phyloP scores from a whole-genome alignment of 2,797 vertebrate species.

The Hippocampus kuda region DNA sequence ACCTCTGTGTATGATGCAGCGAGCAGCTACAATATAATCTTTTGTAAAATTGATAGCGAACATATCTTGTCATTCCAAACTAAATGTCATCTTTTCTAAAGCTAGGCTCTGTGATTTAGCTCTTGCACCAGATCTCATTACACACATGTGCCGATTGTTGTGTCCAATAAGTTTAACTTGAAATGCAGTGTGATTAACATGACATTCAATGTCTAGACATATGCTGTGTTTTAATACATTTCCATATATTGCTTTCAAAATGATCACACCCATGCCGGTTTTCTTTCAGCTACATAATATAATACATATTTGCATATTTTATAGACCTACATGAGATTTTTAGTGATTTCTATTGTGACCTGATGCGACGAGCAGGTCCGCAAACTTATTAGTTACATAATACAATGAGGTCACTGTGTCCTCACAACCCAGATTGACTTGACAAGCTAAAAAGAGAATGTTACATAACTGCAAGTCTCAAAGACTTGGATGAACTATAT shows the following conservation, averaged over 20 bases:
- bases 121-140: too few species aligned
- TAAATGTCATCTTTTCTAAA: neutral
- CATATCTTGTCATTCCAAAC: neutral
- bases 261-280: neutral
- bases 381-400: neutral
- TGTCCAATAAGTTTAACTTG: too few species aligned
- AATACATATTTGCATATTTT: neutral
- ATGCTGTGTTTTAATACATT: neutral
- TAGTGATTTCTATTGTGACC: neutral
- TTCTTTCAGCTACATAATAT: neutral
- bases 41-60: neutral
- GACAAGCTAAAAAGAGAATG: slow-evolving; percentile 3
- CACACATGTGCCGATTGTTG: too few species aligned
- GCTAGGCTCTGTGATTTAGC: neutral
- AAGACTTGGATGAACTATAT: slow-evolving; percentile 5
- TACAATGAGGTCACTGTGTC: slow-evolving; percentile 1
- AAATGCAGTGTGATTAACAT: neutral
- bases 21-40: neutral
- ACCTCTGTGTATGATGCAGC: neutral
- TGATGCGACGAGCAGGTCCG: neutral
- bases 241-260: neutral
- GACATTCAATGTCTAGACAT: neutral
- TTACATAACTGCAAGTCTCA: neutral
- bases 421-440: slow-evolving; percentile 4
- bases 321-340: neutral